Base-by-base conservation (phyloP, 2,113 vertebrate species). In the Drymodes brunneopygia region DNA sequence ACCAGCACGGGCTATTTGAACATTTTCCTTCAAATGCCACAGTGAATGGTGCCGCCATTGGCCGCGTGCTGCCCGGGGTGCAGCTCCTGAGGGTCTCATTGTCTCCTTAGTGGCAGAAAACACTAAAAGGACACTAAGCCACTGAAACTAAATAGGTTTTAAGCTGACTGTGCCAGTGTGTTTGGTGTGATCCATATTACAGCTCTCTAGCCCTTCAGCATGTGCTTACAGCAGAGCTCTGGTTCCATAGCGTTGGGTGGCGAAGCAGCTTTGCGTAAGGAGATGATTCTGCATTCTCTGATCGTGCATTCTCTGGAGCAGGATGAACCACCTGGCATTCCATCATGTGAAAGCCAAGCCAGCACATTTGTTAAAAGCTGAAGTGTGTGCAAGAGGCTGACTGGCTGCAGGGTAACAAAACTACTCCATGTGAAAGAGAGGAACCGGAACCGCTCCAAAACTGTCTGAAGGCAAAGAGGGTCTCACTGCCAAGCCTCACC, bases 41-140 rank as follows among this genome's bases (percentile, higher is more conserved):
- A 42, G 19, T 14, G 36, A 31, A 9, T 31, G 1, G 2, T 3
- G 22, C 8, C 15, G 31, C 29, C 44, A 0, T 57, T 35, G 38
- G 2, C 10, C 1, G 1, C 8, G 5, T 2, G 22, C 29, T 11
- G 57, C 11, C 14, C 5, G 4, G 22, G 8, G 11, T 7, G 1
- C n/a, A 0, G 8, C 3, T 1, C 1, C 20, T 14, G 25, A 9
- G 22, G 7, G 13, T 5, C 6, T 15, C 15, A 33, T 2, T 12
- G 27, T 7, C 9, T 38, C 12, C 2, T 23, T 2, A 33, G 27
- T 4, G 27, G 28, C 50, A 27, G 31, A n/a, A 57, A 61, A 1
- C 9, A 2, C 28, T 10, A 14, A 31, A 48, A 48, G 35, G 11
- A 5, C n/a, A 0, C 3, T 7, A 35, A 21, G 25, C 2, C 14